phyloP scores from a whole-genome alignment of 2,888 invertebrate genomes.

The Chydorus sphaericus region DNA sequence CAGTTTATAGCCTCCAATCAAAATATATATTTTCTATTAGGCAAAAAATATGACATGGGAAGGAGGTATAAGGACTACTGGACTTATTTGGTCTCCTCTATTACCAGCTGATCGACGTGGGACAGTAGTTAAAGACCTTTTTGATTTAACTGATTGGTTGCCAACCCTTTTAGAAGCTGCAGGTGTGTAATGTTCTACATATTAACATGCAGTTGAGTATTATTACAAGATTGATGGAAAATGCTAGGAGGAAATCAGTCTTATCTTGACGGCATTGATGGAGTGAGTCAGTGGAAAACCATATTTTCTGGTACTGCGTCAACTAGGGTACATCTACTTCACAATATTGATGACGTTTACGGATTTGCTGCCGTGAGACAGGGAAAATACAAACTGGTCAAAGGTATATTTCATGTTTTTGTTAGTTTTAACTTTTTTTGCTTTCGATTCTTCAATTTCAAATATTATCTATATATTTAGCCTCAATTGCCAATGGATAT shows the following conservation, averaged over 20 bases:
- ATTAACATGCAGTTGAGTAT: too few relatives aligned
- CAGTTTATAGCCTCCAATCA: too few relatives aligned
- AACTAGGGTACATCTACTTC: constrained; percentile 48
- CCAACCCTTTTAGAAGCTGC: constrained; percentile 65
- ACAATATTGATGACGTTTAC: constrained; percentile 58
- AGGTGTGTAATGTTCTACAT: constrained; percentile 28
- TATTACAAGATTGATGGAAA: too few relatives aligned
- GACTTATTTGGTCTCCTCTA: constrained; percentile 50
- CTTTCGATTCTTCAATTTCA: too few relatives aligned
- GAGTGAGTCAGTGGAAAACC: constrained; percentile 56
- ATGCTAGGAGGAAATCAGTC: constrained; percentile 19
- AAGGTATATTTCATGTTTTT: too few relatives aligned
- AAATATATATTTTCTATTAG: too few relatives aligned
- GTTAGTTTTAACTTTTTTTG: too few relatives aligned
- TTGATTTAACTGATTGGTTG: constrained; percentile 78
- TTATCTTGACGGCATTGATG: constrained; percentile 41
- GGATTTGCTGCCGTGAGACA: constrained; percentile 52
- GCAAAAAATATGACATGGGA: constrained; percentile 85
- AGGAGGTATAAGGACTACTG: constrained; percentile 73
- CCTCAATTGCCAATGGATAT: constrained; percentile 51
- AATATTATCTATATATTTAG: too few relatives aligned
- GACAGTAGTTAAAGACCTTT: constrained; percentile 37
- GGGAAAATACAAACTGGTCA: constrained; percentile 41
- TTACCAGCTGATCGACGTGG: not conserved
- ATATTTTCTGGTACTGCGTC: constrained; percentile 46